Conservation (phyloP, 2,113 vertebrate species). For the Elaphurus davidianus region DNA sequence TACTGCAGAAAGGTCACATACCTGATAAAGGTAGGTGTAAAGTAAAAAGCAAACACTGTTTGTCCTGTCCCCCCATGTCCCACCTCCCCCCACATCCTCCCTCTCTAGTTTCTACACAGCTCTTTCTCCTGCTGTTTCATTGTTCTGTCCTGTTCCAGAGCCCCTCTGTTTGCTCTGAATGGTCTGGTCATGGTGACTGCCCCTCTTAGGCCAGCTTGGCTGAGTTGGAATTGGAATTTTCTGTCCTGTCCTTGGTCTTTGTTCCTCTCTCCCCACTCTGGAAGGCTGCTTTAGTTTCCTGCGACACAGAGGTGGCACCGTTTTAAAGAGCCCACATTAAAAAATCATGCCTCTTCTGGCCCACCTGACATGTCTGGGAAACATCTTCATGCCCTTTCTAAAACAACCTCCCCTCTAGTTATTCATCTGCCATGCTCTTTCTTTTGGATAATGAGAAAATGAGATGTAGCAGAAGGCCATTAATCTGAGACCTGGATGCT, state of each 20-base stretch:
- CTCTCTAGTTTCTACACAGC: neutral
- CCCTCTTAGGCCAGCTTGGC: neutral
- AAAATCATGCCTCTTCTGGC: neutral
- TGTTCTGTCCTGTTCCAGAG: neutral
- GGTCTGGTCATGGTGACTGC: neutral
- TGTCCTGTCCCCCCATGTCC: neutral
- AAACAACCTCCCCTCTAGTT: neutral
- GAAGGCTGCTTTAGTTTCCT: neutral
- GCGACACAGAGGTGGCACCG: neutral
- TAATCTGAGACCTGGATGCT: neutral
- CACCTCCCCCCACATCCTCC: neutral
- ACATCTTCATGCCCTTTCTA: neutral
- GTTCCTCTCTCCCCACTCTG: neutral
- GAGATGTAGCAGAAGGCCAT: slow-evolving; percentile 12
- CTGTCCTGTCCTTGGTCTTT: neutral
- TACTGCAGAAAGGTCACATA: neutral
- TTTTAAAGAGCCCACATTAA: neutral
- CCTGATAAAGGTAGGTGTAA: neutral
- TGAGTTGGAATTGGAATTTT: neutral
- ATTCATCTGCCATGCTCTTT: neutral
- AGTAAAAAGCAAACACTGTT: neutral
- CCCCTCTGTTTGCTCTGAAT: neutral
- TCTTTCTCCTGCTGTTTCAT: neutral
- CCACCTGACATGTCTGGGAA: neutral
- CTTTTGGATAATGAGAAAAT: slow-evolving; percentile 28